phyloP scores from a whole-genome alignment of 2,113 vertebrate species.

The Suricata suricatta region DNA sequence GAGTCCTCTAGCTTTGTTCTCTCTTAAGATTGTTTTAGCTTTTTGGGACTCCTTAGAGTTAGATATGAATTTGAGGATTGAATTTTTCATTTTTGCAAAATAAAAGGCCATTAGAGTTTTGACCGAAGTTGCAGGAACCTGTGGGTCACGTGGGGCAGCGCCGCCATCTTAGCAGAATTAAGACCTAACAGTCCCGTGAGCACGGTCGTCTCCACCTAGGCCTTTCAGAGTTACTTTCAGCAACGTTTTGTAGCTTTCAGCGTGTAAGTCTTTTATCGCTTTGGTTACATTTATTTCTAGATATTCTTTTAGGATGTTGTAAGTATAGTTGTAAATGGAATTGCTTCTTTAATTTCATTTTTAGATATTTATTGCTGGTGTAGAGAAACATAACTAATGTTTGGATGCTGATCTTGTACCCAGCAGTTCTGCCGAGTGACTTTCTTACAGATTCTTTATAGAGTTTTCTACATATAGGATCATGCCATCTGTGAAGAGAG shows the following conservation, averaged over 20 bases:
- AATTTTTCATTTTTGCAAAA: slow-evolving; percentile 1
- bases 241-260: neutral
- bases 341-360: slow-evolving; percentile 1
- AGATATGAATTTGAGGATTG: neutral
- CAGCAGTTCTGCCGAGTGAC: neutral
- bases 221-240: neutral
- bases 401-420: neutral
- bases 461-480: neutral
- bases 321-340: neutral
- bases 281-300: neutral
- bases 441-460: neutral
- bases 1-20: neutral
- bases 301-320: neutral
- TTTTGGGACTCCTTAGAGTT: neutral
- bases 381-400: neutral
- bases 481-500: neutral
- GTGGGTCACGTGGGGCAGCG: neutral
- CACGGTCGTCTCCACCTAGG: neutral
- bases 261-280: neutral
- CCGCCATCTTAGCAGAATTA: neutral
- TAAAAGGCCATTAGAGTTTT: neutral
- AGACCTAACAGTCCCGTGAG: neutral
- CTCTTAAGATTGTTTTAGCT: slow-evolving; percentile 13
- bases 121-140: neutral
- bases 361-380: neutral